Conservation (phyloP, 53 echinoderm and acorn worm genomes). For the Crossaster papposus region DNA sequence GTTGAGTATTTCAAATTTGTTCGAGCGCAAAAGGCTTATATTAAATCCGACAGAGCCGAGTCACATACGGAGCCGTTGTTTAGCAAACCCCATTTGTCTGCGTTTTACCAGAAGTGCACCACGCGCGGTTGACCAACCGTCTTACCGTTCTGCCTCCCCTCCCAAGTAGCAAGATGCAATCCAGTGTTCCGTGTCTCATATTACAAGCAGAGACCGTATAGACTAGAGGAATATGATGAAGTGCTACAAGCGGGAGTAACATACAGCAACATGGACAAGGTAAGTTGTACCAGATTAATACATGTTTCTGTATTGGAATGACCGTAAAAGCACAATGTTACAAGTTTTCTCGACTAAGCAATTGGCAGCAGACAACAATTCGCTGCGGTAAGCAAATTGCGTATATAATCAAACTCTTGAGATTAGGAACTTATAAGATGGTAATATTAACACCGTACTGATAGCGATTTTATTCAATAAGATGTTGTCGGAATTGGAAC, state of each 20-base stretch:
- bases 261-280: background rate
- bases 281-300: background rate
- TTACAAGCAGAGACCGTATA: background rate
- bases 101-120: constrained; percentile 2
- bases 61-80: too few relatives aligned
- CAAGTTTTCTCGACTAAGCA: background rate
- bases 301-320: background rate
- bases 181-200: background rate
- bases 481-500: too few relatives aligned
- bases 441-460: too few relatives aligned
- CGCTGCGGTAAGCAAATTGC: too few relatives aligned
- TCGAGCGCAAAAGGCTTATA: too few relatives aligned
- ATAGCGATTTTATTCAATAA: too few relatives aligned
- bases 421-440: too few relatives aligned
- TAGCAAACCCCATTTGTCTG: background rate
- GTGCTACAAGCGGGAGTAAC: background rate
- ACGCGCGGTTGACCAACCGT: background rate
- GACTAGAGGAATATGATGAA: background rate
- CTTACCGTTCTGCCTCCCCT: background rate
- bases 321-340: background rate
- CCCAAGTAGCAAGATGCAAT: constrained; percentile 5
- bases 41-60: too few relatives aligned
- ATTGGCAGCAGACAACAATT: too few relatives aligned
- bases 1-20: too few relatives aligned
- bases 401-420: too few relatives aligned